Percentiles rank a stretch among this genome's conserved stretches.
These are phyloP conservation scores for Heliconius charithonia DNA, from an alignment of 2,888 invertebrate species.

Conservation along the genomic window DNA sequence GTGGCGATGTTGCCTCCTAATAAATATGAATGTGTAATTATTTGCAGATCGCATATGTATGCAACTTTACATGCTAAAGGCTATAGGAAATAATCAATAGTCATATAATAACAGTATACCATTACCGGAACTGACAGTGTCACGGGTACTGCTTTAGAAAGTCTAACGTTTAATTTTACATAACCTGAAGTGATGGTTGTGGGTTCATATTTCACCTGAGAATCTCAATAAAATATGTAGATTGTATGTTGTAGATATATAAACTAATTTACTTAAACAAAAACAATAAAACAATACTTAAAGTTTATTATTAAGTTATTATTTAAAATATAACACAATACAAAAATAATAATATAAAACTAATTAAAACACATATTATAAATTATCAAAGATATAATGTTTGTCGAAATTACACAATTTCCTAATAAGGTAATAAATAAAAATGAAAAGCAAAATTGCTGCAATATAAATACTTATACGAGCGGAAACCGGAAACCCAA, in stretches of 20 bases:
- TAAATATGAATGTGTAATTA: no score
- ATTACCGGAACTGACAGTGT: not conserved
- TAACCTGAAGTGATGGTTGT: not conserved
- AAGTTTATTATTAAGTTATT: no score
- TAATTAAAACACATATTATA: not conserved
- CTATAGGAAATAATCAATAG: not conserved
- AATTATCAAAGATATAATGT: not conserved
- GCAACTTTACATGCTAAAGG: not conserved
- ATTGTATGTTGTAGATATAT: no score
- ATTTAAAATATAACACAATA: not conserved
- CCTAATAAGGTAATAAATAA: slow-evolving; percentile 1
- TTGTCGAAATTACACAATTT: slow-evolving; percentile 11
- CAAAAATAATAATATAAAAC: not conserved
- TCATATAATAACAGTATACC: slow-evolving; percentile 1
- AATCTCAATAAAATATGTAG: no score
- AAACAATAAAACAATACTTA: no score
- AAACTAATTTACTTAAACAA: no score
- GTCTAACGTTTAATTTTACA: not conserved
- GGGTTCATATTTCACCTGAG: no score
- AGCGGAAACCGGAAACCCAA: slow-evolving; percentile 35
- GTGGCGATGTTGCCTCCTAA: no score
- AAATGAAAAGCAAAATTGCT: slow-evolving; percentile 23
- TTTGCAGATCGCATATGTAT: not conserved
- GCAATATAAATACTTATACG: slow-evolving; percentile 25
- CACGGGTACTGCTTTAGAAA: slow-evolving; percentile 5